phyloP scores from a whole-genome alignment of 2,113 vertebrate species.

The Cheilinus undulatus region DNA sequence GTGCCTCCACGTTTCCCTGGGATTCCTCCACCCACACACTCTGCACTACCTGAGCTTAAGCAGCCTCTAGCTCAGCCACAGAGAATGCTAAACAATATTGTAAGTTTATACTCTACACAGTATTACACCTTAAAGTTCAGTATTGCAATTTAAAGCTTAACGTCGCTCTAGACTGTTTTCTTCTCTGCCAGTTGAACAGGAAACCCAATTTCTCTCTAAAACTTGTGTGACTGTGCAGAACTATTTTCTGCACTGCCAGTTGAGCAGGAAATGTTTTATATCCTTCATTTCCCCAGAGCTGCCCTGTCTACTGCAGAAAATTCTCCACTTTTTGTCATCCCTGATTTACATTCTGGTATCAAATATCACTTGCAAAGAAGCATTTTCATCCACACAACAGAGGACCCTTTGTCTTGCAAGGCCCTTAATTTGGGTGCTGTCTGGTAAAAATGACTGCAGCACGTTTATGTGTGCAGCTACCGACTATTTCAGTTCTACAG shows the following conservation, averaged over 20 bases:
- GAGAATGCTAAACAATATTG: constrained; percentile 30
- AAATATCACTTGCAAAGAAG: constrained; percentile 1
- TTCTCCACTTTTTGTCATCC: not conserved
- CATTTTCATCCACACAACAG: constrained; percentile 10
- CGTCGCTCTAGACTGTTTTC: not conserved
- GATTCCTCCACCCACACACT: constrained; percentile 52
- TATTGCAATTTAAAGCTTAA: constrained; percentile 3
- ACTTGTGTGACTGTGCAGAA: no score
- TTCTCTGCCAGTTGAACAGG: constrained; percentile 7
- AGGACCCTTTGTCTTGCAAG: not conserved
- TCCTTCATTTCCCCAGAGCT: not conserved
- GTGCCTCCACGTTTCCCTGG: constrained; percentile 75
- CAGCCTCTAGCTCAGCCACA: constrained; percentile 40
- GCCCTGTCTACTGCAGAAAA: not conserved
- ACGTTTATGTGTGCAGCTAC: not conserved
- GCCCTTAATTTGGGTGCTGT: not conserved
- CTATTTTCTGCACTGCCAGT: not conserved
- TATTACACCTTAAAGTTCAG: not conserved
- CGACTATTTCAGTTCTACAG: no score
- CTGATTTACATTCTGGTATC: not conserved
- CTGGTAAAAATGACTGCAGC: not conserved
- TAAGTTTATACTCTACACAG: constrained; percentile 46
- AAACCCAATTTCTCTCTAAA: no score
- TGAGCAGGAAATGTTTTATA: constrained; percentile 13
- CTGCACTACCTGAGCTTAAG: constrained; percentile 27